Evolutionary conservation across 2,888 invertebrate species (phyloP).

Genomic region (Villa cingulata): DNA sequence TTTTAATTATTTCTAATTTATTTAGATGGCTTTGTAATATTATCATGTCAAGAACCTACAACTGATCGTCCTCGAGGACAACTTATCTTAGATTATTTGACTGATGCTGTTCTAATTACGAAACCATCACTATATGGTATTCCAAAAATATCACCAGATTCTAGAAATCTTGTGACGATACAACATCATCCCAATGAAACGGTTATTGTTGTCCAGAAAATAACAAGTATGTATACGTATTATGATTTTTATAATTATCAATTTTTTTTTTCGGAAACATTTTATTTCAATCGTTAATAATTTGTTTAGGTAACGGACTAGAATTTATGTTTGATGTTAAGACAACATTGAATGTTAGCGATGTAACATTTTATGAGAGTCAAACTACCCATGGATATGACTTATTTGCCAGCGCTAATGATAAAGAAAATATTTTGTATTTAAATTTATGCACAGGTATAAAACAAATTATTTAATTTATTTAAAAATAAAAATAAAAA

Average conservation of each 20-base stretch:
- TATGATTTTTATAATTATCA: conserved; percentile 13
- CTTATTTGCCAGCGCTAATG: conserved; percentile 54
- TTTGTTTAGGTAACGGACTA: conserved; percentile 44
- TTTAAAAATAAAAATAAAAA: not conserved
- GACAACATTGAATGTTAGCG: conserved; percentile 57
- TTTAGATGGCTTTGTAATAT: conserved; percentile 54
- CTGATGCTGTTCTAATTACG: conserved; percentile 52
- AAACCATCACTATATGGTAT: conserved; percentile 48
- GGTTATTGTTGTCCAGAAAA: conserved; percentile 49
- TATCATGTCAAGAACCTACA: conserved; percentile 55
- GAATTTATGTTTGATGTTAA: conserved; percentile 59
- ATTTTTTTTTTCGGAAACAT: not conserved
- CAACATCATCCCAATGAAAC: conserved; percentile 41
- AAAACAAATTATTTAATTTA: not conserved
- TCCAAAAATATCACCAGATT: conserved; percentile 57
- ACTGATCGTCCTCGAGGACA: conserved; percentile 50
- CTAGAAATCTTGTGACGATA: conserved; percentile 52
- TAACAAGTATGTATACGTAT: conserved; percentile 39
- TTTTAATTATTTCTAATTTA: conserved; percentile 8
- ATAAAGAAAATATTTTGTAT: conserved; percentile 57
- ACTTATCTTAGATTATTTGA: conserved; percentile 55
- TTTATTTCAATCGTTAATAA: not conserved
- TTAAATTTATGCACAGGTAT: conserved; percentile 52
- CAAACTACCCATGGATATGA: conserved; percentile 59
- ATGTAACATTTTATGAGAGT: conserved; percentile 58